Base-by-base conservation (phyloP, 1,140 invertebrate species). In the Achatina immaculata region DNA sequence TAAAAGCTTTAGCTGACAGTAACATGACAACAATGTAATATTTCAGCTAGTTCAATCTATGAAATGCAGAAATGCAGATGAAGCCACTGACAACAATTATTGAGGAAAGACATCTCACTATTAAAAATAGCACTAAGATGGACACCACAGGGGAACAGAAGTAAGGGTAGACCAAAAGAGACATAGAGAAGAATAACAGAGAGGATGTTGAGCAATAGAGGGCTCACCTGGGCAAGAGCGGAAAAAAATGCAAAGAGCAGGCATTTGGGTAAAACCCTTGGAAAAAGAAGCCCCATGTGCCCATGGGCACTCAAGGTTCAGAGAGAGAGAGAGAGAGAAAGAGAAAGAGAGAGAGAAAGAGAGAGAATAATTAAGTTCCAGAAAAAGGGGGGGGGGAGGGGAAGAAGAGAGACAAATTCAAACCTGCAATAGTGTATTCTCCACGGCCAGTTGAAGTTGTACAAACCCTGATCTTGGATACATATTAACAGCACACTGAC, bases 401-500 rank as follows among this genome's bases (percentile, higher is more conserved):
- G 16, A 43, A 36, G n/a, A 40, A 80, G 19, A 36, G 28, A 19
- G 28, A 6, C 11, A 51, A 51, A 51, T 24, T 51, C 77, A 45
- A 76, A 88, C 87, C 76, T 78, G 79, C 24, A 89, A 82, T 4
- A 90, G 40, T 14, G 83, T 85, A 38, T 85, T 82, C 68, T 90
- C 87, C 31, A 89, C 80, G 19, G 85, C 83, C 62, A 66, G 48
- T 74, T 90, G 89, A 1, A 90, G 55, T 3, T 72, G 40, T 36
- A 81, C 82, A 84, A 90, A 90, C 28, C 88, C 88, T 36, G 81
- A 83, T 31, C 65, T 71, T 3, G 89, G 71, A 74, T 89, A 90
- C 21, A 78, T 82, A 45, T 89, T 88, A 1, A 78, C 86, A 77
- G 73, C 69, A 86, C 89, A 90, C 55, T 81, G 68, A 36, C 14